These are phyloP conservation scores for Lagopus leucura DNA, from an alignment of 2,113 vertebrate genomes.

Conservation along the genomic window DNA sequence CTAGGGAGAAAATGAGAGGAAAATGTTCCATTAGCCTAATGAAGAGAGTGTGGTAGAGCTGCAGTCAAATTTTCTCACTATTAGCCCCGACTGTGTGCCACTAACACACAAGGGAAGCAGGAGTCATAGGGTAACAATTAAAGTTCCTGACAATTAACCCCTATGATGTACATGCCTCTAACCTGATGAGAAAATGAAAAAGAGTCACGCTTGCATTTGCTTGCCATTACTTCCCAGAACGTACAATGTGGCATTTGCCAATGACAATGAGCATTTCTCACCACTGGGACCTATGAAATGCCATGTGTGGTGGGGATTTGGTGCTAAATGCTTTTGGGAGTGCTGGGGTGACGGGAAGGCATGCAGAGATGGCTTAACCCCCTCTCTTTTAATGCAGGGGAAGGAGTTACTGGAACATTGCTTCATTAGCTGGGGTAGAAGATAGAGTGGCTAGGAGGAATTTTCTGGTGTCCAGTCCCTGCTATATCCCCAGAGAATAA, in stretches of 20 bases:
- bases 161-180: constrained; percentile 59
- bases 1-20: constrained; percentile 84
- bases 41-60: constrained; percentile 75
- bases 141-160: constrained; percentile 81
- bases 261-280: constrained; percentile 52
- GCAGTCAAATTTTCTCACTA: constrained; percentile 77
- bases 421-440: neutral
- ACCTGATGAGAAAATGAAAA: constrained; percentile 73
- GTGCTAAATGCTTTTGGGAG: constrained; percentile 41
- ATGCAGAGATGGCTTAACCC: neutral
- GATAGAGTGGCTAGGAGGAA: neutral
- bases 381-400: constrained; percentile 7
- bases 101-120: constrained; percentile 68
- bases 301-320: neutral
- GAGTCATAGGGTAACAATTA: constrained; percentile 80
- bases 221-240: constrained; percentile 39
- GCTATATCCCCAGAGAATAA: neutral
- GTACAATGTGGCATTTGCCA: constrained; percentile 46
- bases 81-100: constrained; percentile 76
- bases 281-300: constrained; percentile 10
- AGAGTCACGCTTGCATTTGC: constrained; percentile 46
- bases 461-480: neutral
- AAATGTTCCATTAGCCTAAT: constrained; percentile 87
- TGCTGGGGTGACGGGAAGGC: neutral
- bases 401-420: constrained; percentile 7